These are phyloP conservation scores for Diachrysia chrysitis DNA, from an alignment of 2,888 invertebrate species.

Conservation along the genomic window DNA sequence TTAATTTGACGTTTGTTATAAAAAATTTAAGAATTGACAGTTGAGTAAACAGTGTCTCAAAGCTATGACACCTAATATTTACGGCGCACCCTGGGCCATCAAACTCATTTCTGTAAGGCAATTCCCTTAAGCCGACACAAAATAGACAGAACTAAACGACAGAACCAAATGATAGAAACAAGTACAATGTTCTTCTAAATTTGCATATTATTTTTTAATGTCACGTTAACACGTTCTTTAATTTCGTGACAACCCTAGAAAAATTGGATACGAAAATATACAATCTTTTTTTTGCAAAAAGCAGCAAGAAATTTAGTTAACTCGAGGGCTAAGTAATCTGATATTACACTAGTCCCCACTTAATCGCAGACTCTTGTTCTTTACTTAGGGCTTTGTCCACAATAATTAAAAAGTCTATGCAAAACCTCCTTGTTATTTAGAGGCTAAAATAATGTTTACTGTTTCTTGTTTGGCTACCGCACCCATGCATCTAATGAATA, in stretches of 20 bases:
- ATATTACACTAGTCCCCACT: conserved; percentile 19
- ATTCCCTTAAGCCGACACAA: background rate
- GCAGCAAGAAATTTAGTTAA: background rate
- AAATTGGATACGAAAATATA: background rate
- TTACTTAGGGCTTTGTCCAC: conserved; percentile 40
- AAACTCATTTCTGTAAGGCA: background rate
- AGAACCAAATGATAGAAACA: background rate
- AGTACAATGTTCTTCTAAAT: background rate
- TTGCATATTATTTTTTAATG: background rate
- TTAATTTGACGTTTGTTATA: too few species aligned
- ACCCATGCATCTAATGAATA: conserved; percentile 66
- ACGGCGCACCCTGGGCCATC: too few species aligned
- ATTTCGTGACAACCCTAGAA: background rate
- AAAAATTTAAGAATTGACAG: too few species aligned
- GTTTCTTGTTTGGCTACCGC: conserved; percentile 49
- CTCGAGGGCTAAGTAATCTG: conserved; percentile 15
- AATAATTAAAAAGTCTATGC: conserved; percentile 48
- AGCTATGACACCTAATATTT: too few species aligned
- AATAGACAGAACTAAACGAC: background rate
- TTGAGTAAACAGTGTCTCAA: too few species aligned
- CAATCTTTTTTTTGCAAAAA: background rate
- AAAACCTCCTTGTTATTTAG: conserved; percentile 51
- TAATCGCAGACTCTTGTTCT: conserved; percentile 14
- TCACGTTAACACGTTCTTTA: background rate
- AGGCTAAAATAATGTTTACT: conserved; percentile 56